phyloP scores from a whole-genome alignment of 2,888 invertebrate species.

The Piscicola geometra region DNA sequence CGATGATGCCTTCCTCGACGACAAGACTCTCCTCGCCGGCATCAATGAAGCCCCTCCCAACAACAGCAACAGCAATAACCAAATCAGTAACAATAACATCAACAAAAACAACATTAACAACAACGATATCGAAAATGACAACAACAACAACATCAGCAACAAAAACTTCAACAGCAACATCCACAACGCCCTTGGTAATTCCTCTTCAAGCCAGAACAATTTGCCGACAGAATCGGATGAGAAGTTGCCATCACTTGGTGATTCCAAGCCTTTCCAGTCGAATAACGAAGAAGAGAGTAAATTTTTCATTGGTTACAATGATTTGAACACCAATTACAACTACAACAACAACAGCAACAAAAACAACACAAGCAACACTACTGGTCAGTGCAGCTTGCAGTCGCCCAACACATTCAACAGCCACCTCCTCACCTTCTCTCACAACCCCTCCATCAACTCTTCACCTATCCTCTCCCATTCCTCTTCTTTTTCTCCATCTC shows the following conservation, averaged over 20 bases:
- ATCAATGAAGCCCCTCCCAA: neutral
- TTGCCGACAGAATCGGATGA: neutral
- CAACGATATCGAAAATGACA: neutral
- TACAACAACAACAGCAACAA: neutral
- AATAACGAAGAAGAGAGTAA: too few relatives aligned
- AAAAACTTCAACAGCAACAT: neutral
- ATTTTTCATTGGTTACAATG: neutral
- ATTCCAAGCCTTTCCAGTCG: neutral
- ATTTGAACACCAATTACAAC: neutral
- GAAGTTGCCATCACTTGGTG: too few relatives aligned
- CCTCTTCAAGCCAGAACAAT: neutral
- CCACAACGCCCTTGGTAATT: neutral
- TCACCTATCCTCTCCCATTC: neutral
- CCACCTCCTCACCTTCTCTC: neutral
- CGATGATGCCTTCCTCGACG: conserved; percentile 14
- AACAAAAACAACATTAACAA: neutral
- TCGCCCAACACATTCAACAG: neutral
- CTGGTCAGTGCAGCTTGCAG: neutral
- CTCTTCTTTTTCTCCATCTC: neutral
- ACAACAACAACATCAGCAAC: neutral
- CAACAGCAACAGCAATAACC: neutral
- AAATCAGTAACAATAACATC: neutral
- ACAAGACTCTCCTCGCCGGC: neutral
- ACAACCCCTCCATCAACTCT: neutral
- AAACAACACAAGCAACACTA: neutral